Base-by-base conservation (phyloP, 2,888 invertebrate species). In the Sphecodes monilicornis region DNA sequence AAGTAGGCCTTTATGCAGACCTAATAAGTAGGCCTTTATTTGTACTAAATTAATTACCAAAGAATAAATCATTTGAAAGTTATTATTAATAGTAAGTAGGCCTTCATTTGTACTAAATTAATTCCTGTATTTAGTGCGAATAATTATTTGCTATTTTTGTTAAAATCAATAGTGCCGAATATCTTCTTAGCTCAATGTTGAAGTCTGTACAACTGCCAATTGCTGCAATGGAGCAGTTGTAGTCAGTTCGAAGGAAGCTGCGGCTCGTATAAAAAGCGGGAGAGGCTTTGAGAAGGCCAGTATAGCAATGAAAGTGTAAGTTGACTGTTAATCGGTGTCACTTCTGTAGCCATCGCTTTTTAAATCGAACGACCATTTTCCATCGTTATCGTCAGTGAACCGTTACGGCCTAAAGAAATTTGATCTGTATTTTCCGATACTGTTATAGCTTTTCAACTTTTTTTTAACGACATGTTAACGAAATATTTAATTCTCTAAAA, bases 251-350 rank as follows among this genome's bases (percentile, higher is more conserved):
- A 77, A 90, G 90, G 90, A 91, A 90, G 87, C 81, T 85, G 88
- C 60, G 77, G 39, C 76, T 85, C 81, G 78, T 92, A 92, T 92
- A 92, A 91, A 84, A 88, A 90, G 85, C 79, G 86, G 50, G 87
- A 11, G 77, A 75, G 82, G 50, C 74, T 68, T 75, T 75, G 57
- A 18, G 39, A 64, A 71, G 76, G 82, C 84, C 88, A 91, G 90
- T 91, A 69, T 50, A 54, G 76, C 80, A 74, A 54, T 54, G 72
- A 80, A 76, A 57, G 73, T 84, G 71, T 74, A 73, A 80, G 64
- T 72, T 76, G 46, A 36, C 69, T 60, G 36, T 73, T 43, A 87
- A 79, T 79, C 43, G 80, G 22, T 60, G 68, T 50, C 18, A 36
- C 16, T 22, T 32, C 57, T 60, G 29, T 41, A 29, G 29, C 18